Percentiles rank a stretch among this genome's conserved stretches.
Conservation (phyloP, 2,797 vertebrate species). For the Pyrocephalus nanus region DNA sequence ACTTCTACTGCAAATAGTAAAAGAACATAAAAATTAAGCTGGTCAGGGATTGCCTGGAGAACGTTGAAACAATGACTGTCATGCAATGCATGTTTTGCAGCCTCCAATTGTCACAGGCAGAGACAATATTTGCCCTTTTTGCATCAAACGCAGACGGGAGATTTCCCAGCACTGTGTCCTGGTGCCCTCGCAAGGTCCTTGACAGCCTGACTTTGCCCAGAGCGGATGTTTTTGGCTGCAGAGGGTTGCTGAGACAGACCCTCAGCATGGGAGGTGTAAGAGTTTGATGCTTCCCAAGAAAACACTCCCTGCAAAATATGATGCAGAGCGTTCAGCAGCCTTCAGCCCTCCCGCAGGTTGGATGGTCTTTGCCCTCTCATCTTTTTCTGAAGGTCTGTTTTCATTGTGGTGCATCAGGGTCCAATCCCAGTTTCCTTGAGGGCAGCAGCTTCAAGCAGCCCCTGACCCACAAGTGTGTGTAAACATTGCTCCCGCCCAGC, state of each 20-base stretch:
- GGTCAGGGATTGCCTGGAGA: not conserved
- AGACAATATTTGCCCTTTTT: not conserved
- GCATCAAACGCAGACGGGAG: accelerated
- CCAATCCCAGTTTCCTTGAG: accelerated
- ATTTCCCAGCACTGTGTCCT: not conserved
- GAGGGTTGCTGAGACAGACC: not conserved
- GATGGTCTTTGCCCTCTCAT: not conserved
- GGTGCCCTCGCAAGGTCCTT: accelerated
- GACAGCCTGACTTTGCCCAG: not conserved
- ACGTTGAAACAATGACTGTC: not conserved
- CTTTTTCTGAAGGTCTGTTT: not conserved
- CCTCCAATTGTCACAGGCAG: not conserved
- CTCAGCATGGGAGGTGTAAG: accelerated
- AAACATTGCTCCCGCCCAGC: not conserved
- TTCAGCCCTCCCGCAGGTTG: accelerated
- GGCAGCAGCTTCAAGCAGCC: not conserved
- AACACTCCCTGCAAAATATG: accelerated
- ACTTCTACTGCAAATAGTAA: not conserved
- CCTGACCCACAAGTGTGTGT: not conserved
- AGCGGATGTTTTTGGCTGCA: accelerated
- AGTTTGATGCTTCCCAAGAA: not conserved
- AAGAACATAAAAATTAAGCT: not conserved
- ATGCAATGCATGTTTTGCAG: not conserved
- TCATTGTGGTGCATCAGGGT: accelerated
- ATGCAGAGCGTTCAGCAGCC: accelerated